Conservation (phyloP, 2,797 vertebrate genomes). For the Naso thynnoides region DNA sequence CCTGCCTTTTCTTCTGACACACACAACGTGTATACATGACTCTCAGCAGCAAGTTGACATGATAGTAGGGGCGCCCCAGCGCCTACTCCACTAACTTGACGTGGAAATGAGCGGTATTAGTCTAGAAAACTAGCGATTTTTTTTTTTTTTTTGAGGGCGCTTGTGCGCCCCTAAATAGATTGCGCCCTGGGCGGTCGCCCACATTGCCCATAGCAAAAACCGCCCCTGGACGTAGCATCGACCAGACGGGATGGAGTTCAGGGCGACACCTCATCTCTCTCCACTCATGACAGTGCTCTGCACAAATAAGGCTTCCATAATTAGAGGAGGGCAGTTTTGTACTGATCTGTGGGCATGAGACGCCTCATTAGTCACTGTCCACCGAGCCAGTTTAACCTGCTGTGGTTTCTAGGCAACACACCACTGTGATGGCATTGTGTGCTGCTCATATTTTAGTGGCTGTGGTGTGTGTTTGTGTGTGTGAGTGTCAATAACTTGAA, state of each 20-base stretch:
- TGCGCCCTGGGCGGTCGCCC: no score
- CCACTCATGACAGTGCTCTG: not conserved
- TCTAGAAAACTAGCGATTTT: no score
- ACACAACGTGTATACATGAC: no score
- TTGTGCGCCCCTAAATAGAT: no score
- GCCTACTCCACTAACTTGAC: no score
- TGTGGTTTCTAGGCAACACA: conserved; percentile 61
- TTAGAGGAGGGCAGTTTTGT: not conserved
- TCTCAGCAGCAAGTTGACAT: no score
- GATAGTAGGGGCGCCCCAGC: no score
- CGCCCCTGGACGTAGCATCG: not conserved
- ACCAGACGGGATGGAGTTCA: not conserved
- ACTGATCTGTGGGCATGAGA: conserved; percentile 17
- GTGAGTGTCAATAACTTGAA: not conserved
- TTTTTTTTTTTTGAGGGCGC: no score
- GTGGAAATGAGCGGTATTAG: no score
- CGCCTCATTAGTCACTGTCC: conserved; percentile 56
- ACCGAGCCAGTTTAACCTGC: conserved; percentile 21
- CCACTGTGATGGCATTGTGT: conserved; percentile 21
- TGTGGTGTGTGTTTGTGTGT: conserved; percentile 5
- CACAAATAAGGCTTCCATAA: conserved; percentile 19
- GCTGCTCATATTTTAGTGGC: conserved; percentile 20
- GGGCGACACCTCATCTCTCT: conserved; percentile 28
- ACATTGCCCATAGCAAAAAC: no score
- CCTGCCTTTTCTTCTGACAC: no score